Evolutionary conservation across 53 echinoderm and acorn worm species (phyloP).

Genomic region (Glandiceps talaboti): DNA sequence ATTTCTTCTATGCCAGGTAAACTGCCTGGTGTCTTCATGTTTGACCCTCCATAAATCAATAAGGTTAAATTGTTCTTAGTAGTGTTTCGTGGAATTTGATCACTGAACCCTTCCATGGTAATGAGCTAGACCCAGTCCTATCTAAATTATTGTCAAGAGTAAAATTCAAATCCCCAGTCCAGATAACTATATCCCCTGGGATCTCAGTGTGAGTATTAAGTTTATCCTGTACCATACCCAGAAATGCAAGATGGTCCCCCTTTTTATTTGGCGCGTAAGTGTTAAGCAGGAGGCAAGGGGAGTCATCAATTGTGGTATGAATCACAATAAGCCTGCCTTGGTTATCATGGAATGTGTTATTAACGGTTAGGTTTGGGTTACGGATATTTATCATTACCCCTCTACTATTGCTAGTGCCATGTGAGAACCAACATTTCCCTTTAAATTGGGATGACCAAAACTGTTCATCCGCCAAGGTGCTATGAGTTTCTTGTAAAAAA

Average conservation of each 20-base stretch:
- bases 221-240: background rate
- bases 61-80: background rate
- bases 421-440: background rate
- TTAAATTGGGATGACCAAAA: background rate
- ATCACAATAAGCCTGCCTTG: background rate
- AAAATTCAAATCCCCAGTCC: background rate
- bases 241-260: background rate
- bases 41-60: background rate
- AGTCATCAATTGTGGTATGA: background rate
- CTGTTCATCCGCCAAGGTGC: background rate
- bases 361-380: background rate
- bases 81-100: background rate
- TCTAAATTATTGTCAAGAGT: background rate
- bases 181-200: too few relatives aligned
- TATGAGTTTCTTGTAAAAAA: background rate
- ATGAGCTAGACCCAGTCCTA: background rate
- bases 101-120: background rate
- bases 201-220: background rate
- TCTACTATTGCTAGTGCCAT: background rate
- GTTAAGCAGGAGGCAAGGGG: background rate
- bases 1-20: background rate
- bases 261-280: background rate
- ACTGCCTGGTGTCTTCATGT: background rate
- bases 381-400: background rate
- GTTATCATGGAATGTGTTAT: background rate